These are phyloP conservation scores for Motacilla alba DNA, from an alignment of 2,113 vertebrate species.

Conservation along the genomic window DNA sequence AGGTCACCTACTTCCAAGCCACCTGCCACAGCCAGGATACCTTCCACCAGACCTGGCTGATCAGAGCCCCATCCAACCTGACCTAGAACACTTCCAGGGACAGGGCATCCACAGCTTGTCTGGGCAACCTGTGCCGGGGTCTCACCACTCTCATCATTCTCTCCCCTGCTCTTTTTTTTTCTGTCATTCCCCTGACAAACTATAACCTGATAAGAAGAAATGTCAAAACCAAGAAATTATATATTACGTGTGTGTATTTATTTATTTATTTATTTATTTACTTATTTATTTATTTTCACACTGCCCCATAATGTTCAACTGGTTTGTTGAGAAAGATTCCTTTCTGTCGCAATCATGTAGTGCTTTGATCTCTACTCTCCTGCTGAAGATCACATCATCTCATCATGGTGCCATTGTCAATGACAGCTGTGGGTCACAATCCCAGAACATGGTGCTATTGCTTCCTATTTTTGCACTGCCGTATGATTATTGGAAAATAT, in stretches of 20 bases:
- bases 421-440: not conserved
- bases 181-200: not conserved
- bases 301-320: not conserved
- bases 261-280: not conserved
- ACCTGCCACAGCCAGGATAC: too few relatives aligned
- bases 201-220: not conserved
- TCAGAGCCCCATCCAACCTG: not conserved
- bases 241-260: too few relatives aligned
- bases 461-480: not conserved
- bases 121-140: too few relatives aligned
- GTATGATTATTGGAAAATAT: not conserved
- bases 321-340: not conserved
- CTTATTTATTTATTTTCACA: not conserved
- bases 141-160: not conserved
- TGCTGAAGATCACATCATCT: not conserved
- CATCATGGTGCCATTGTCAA: not conserved
- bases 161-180: rapidly evolving
- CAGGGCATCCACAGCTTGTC: not conserved
- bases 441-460: not conserved
- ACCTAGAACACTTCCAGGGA: not conserved
- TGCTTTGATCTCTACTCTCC: not conserved
- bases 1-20: not conserved
- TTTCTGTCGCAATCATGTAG: not conserved
- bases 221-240: not conserved
- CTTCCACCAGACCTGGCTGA: not conserved